Evolutionary conservation across 2,797 vertebrate species (phyloP).

Genomic region (Phoxinus dragarum): DNA sequence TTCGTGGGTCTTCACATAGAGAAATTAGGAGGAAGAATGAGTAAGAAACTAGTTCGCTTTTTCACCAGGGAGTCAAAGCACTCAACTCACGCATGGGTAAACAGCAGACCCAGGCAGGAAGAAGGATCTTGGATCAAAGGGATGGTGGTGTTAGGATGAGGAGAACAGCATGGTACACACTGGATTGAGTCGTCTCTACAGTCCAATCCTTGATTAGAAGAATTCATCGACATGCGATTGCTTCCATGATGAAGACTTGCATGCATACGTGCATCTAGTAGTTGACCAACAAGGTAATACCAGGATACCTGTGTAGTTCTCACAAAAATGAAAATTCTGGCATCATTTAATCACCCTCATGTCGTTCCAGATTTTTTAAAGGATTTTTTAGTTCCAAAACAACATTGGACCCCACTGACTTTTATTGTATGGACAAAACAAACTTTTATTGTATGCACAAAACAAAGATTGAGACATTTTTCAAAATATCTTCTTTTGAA

Average conservation of each 20-base stretch:
- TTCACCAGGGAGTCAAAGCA: slow-evolving; percentile 55
- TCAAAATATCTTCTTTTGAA: not conserved
- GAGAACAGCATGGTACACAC: slow-evolving; percentile 2
- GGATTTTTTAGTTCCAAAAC: not conserved
- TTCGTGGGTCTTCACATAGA: slow-evolving; percentile 80
- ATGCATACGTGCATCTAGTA: slow-evolving; percentile 60
- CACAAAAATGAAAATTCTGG: not conserved
- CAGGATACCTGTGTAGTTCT: not conserved
- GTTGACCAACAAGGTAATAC: slow-evolving; percentile 37
- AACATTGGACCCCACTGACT: not conserved
- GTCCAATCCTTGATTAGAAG: slow-evolving; percentile 39
- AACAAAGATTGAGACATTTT: not conserved
- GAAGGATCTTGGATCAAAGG: not conserved
- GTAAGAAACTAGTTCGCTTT: slow-evolving; percentile 67
- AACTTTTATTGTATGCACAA: too few species aligned
- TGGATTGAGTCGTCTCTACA: slow-evolving; percentile 8
- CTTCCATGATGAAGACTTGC: slow-evolving; percentile 41
- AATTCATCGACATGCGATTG: slow-evolving; percentile 9
- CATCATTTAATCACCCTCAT: not conserved
- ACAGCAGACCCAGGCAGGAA: not conserved
- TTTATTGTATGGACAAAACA: too few species aligned
- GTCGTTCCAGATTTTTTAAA: not conserved
- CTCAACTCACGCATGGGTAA: slow-evolving; percentile 5
- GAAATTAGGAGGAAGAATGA: slow-evolving; percentile 75
- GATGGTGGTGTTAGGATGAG: slow-evolving; percentile 21